These are phyloP conservation scores for Drosophila quinaria DNA, from an alignment of 2,888 invertebrate species.

Conservation along the genomic window DNA sequence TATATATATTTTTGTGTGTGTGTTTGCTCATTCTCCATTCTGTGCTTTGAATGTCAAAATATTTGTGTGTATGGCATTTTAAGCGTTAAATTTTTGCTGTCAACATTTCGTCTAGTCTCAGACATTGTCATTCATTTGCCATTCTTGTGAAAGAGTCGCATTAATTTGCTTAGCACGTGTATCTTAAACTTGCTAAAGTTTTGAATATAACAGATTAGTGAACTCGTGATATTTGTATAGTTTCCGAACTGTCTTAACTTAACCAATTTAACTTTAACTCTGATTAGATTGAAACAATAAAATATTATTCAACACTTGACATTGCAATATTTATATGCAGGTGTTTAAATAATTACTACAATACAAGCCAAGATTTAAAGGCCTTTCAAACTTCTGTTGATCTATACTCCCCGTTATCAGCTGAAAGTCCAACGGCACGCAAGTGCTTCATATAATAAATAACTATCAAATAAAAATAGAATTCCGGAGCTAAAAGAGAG, in stretches of 20 bases:
- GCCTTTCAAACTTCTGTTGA: slow-evolving; percentile 2
- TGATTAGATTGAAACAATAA: background rate
- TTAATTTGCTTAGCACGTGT: slow-evolving; percentile 74
- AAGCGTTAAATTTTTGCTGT: slow-evolving; percentile 80
- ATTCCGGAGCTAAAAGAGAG: slow-evolving; percentile 3
- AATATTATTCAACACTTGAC: background rate
- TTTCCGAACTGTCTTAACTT: background rate
- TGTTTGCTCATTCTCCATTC: slow-evolving; percentile 5
- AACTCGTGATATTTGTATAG: slow-evolving; percentile 37
- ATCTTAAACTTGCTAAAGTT: slow-evolving; percentile 47
- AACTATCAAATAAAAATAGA: slow-evolving; percentile 9
- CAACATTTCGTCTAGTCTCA: slow-evolving; percentile 63
- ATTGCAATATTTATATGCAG: background rate
- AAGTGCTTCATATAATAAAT: background rate
- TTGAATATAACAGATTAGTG: slow-evolving; percentile 61
- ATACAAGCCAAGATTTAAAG: background rate
- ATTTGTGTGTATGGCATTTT: slow-evolving; percentile 79
- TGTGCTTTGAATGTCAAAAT: slow-evolving; percentile 79
- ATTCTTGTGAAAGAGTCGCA: slow-evolving; percentile 37
- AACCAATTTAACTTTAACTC: background rate
- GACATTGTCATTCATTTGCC: slow-evolving; percentile 41
- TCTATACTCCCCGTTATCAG: background rate
- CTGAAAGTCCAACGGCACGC: background rate
- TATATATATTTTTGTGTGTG: background rate
- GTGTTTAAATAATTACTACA: background rate